These are phyloP conservation scores for Ctenicera cuprea DNA, from an alignment of 2,888 invertebrate species.

Conservation along the genomic window DNA sequence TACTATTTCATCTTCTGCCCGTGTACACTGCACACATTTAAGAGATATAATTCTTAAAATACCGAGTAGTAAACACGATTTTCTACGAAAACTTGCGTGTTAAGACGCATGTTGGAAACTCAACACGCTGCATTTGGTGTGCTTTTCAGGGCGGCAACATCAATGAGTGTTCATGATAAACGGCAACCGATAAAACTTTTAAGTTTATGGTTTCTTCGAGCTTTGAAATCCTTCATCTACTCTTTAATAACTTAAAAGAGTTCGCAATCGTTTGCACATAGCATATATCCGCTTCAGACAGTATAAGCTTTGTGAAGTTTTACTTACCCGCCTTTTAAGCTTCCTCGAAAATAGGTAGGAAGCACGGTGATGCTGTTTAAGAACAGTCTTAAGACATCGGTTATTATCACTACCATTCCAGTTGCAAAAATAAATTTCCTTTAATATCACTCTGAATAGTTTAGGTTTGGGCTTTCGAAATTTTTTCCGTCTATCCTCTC, in stretches of 20 bases:
- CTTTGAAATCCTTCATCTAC: conserved; percentile 10
- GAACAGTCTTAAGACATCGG: too few species aligned
- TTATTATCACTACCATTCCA: too few species aligned
- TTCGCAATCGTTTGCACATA: background rate
- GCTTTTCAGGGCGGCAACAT: conserved; percentile 8
- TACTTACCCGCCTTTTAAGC: too few species aligned
- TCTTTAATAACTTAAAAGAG: background rate
- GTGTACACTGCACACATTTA: conserved; percentile 15
- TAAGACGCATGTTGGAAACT: conserved; percentile 18
- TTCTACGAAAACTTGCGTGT: conserved; percentile 29
- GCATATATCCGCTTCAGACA: background rate
- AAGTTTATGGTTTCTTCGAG: conserved; percentile 24
- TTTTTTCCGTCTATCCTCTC: too few species aligned
- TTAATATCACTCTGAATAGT: too few species aligned
- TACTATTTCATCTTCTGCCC: conserved; percentile 32
- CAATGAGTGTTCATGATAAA: conserved; percentile 9
- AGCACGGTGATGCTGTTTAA: too few species aligned
- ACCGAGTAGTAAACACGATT: conserved; percentile 34
- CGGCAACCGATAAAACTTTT: conserved; percentile 4
- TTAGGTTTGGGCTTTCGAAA: too few species aligned
- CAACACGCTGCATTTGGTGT: conserved; percentile 32
- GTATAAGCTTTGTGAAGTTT: background rate
- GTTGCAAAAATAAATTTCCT: too few species aligned
- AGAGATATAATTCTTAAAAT: conserved; percentile 38
- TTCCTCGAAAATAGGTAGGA: too few species aligned